These are phyloP conservation scores for Lethenteron camtschaticum DNA, from an alignment of 2,113 vertebrate genomes.

Conservation along the genomic window DNA sequence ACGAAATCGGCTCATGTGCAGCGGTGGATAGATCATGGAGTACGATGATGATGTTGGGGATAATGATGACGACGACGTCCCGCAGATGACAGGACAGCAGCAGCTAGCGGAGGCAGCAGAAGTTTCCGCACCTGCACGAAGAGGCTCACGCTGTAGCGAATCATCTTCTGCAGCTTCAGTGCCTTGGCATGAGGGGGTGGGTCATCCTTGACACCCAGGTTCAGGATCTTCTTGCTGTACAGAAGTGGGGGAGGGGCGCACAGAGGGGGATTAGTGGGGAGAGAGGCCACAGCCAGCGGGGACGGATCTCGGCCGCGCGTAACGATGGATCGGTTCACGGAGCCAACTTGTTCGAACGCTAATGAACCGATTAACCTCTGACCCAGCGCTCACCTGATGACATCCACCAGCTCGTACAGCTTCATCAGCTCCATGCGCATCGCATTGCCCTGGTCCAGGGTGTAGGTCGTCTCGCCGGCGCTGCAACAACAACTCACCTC, in stretches of 20 bases:
- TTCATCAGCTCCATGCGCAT: constrained; percentile 75
- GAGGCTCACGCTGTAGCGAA: constrained; percentile 68
- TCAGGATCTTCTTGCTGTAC: constrained; percentile 81
- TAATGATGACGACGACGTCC: too few relatives aligned
- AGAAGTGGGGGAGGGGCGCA: constrained; percentile 7
- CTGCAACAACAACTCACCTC: constrained; percentile 18
- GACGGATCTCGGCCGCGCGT: too few relatives aligned
- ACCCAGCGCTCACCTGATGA: constrained; percentile 42
- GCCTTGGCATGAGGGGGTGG: constrained; percentile 49
- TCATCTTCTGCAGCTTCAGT: constrained; percentile 71
- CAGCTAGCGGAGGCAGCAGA: neutral
- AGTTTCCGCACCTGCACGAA: constrained; percentile 52
- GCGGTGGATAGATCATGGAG: too few relatives aligned
- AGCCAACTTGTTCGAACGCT: too few relatives aligned
- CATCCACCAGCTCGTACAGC: constrained; percentile 74
- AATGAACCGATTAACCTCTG: too few relatives aligned
- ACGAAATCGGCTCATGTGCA: too few relatives aligned
- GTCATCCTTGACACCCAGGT: constrained; percentile 50
- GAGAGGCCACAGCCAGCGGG: neutral
- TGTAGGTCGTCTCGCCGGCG: constrained; percentile 69
- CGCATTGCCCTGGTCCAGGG: constrained; percentile 44
- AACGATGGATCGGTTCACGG: too few relatives aligned
- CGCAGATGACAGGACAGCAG: neutral
- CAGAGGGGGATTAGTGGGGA: neutral
- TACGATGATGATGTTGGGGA: too few relatives aligned